A percentile compares a stretch with the other conserved stretches of the same genome.
phyloP scores from a whole-genome alignment of 1,140 invertebrate genomes.

The Lordiphosa mommai region DNA sequence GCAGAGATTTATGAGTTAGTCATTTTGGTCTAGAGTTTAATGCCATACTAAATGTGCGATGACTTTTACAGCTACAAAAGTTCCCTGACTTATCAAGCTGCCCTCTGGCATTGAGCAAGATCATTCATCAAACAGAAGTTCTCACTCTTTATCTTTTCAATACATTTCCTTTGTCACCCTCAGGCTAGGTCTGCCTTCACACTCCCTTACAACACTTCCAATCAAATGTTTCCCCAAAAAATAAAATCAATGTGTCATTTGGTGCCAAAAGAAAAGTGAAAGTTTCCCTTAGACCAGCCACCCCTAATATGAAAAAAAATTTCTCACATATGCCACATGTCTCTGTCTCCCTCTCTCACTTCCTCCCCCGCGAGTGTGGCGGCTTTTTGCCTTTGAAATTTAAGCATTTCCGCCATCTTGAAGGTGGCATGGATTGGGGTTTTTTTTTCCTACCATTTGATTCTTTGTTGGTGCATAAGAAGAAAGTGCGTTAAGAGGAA shows the following conservation, averaged over 20 bases:
- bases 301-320: slow-evolving; percentile 37
- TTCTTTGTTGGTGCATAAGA: slow-evolving; percentile 2
- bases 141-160: too few relatives aligned
- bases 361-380: slow-evolving; percentile 14
- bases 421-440: slow-evolving; percentile 9
- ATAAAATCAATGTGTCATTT: slow-evolving; percentile 51
- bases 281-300: slow-evolving; percentile 43
- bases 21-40: slow-evolving; percentile 18
- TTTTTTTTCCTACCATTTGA: slow-evolving; percentile 2
- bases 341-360: slow-evolving; percentile 13
- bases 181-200: neutral
- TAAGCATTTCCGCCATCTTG: slow-evolving; percentile 73
- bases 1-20: slow-evolving; percentile 59
- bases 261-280: slow-evolving; percentile 66
- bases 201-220: slow-evolving; percentile 40
- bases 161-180: slow-evolving; percentile 11
- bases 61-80: neutral
- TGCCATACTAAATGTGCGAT: too few relatives aligned
- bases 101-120: too few relatives aligned
- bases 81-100: too few relatives aligned
- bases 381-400: slow-evolving; percentile 71
- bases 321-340: slow-evolving; percentile 23
- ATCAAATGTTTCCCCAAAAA: slow-evolving; percentile 51
- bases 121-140: slow-evolving; percentile 42
- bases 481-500: slow-evolving; percentile 69